A percentile compares a stretch with the other conserved stretches of the same genome.
Conservation (phyloP, 2,888 invertebrate genomes). For the Zygaena filipendulae region DNA sequence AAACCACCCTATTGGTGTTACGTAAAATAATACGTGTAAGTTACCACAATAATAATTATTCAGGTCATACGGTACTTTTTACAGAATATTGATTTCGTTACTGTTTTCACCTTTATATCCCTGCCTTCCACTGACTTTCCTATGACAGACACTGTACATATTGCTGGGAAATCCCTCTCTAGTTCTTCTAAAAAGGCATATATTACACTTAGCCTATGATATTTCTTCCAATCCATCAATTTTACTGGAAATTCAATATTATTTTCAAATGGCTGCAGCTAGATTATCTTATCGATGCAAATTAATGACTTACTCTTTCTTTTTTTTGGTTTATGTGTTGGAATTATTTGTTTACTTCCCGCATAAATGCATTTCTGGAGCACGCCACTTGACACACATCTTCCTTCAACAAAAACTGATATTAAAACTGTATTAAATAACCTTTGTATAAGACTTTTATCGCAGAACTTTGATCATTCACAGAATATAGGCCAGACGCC, state of each 20-base stretch:
- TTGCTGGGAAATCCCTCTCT: slow-evolving; percentile 77
- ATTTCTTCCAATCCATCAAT: slow-evolving; percentile 80
- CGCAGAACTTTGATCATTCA: no score
- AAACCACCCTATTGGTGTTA: no score
- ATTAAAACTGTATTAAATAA: no score
- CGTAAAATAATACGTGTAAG: no score
- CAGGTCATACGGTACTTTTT: no score
- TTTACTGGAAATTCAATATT: slow-evolving; percentile 28
- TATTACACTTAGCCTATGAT: slow-evolving; percentile 79
- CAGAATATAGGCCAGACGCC: no score
- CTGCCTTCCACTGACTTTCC: slow-evolving; percentile 82
- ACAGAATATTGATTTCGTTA: no score
- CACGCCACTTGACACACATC: slow-evolving; percentile 11
- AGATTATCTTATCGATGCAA: no score
- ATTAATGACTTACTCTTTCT: slow-evolving; percentile 27
- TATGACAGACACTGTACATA: slow-evolving; percentile 79
- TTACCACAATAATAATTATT: no score
- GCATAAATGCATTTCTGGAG: slow-evolving; percentile 16
- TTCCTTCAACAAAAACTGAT: no score
- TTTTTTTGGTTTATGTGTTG: slow-evolving; percentile 29
- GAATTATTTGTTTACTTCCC: slow-evolving; percentile 24
- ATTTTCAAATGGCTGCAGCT: no score
- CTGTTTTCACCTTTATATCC: slow-evolving; percentile 79
- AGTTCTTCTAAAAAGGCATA: slow-evolving; percentile 81
- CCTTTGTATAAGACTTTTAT: no score